These are phyloP conservation scores for Apodemia hepburni DNA, from an alignment of 2,888 invertebrate genomes.

Conservation along the genomic window DNA sequence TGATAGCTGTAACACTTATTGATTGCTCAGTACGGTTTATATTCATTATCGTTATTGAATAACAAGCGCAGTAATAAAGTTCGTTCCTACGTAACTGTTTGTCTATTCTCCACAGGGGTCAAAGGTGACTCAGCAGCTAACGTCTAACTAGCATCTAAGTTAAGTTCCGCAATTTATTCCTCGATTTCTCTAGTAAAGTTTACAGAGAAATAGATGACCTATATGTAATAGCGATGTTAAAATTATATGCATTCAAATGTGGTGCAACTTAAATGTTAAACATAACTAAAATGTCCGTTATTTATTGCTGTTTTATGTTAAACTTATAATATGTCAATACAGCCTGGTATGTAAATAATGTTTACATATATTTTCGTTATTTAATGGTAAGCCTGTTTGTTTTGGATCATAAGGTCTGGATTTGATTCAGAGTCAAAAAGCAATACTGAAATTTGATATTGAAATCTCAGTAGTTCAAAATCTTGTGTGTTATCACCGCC, in stretches of 20 bases:
- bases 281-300: background rate
- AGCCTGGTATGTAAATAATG: too few species aligned
- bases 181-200: constrained; percentile 15
- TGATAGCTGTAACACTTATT: background rate
- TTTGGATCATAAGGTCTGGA: too few species aligned
- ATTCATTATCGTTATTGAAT: constrained; percentile 11
- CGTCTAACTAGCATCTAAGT: constrained; percentile 8
- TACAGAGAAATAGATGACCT: constrained; percentile 16
- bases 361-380: too few species aligned
- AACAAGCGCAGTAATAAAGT: constrained; percentile 11
- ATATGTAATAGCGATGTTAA: constrained; percentile 6
- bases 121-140: constrained; percentile 7
- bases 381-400: too few species aligned
- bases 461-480: too few species aligned
- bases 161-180: constrained; percentile 15
- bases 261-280: constrained; percentile 3
- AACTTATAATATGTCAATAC: too few species aligned
- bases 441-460: too few species aligned
- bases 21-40: background rate
- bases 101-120: constrained; percentile 14
- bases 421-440: too few species aligned
- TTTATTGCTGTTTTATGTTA: background rate
- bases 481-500: too few species aligned
- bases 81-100: constrained; percentile 11
- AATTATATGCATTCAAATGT: constrained; percentile 2